Conservation (phyloP, 2,113 vertebrate genomes). For the Condylura cristata region DNA sequence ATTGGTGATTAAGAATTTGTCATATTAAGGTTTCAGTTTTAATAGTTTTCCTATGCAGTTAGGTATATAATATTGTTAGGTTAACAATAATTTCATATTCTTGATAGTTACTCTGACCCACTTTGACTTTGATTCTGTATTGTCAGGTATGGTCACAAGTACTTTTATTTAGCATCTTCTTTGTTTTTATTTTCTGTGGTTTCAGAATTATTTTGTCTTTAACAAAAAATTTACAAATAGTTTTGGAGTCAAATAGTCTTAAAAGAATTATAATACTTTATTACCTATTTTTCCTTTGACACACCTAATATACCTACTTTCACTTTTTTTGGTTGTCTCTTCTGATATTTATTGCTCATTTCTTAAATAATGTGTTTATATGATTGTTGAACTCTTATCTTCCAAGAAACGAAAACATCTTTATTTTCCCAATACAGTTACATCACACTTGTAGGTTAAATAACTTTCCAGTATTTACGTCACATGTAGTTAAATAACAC, state of each 20-base stretch:
- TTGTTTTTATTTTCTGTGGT: neutral
- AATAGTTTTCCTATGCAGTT: neutral
- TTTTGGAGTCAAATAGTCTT: neutral
- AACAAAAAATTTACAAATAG: neutral
- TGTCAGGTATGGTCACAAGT: neutral
- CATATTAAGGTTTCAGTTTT: neutral
- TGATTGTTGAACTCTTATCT: neutral
- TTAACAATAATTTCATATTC: neutral
- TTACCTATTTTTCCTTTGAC: neutral
- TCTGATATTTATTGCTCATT: neutral
- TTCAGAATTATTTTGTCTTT: slow-evolving; percentile 9
- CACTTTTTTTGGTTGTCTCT: neutral
- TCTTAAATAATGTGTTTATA: neutral
- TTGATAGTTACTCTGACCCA: neutral
- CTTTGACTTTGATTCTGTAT: slow-evolving; percentile 31
- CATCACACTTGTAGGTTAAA: neutral
- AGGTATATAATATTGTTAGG: neutral
- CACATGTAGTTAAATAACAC: neutral
- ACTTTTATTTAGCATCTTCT: neutral
- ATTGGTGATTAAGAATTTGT: neutral
- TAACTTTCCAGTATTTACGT: neutral
- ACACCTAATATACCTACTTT: neutral
- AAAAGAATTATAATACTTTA: neutral
- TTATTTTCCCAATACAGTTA: neutral
- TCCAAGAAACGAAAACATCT: neutral